Base-by-base conservation (phyloP, 2,888 invertebrate genomes). In the Willowsia nigromaculata region DNA sequence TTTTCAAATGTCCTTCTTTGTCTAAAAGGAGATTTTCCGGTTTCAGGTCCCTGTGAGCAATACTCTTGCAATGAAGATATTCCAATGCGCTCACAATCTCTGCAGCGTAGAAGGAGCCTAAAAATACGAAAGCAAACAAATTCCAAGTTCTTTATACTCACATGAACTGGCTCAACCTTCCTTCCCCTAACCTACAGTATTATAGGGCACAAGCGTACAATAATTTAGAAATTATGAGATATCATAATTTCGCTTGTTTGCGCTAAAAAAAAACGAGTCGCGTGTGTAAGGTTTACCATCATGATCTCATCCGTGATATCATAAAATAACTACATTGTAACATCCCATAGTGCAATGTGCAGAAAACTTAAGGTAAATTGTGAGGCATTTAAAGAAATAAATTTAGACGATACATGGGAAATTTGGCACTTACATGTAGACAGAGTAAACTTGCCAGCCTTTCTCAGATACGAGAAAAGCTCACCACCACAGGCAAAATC, bases 401-500 rank as follows among this genome's bases (percentile, higher is more conserved):
- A 43, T 43, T 74, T 3, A 25, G 4, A 25, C 18, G n/a, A 33
- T 59, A 40, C 18, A 37, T 37, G 43, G 0, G 47, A 27, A 6
- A 43, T 25, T 27, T 53, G 59, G 11, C 68, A 62, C 90, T 88
- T 90, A 91, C 96, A 96, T 93, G 97, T 96, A 93, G 96, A 96
- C 84, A 94, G 94, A 68, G 94, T 94, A 94, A 99, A 99, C 93
- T 97, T 95, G 90, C 98, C 98, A 33, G 97, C 97, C 94, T 98
- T 98, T 92, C 99, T 95, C 91, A 99, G 95, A 94, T 99, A 99
- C 11, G 98, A 98, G 94, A 99, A 99, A 30, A 99, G 95, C 94
- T 99, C 99, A 7, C 99, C 99, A 9, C 99, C 98, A 92, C 98
- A 97, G 1, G 99, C 97, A 94, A 98, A 99, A 94, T 99, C 99